Base-by-base conservation (phyloP, 2,113 vertebrate species). In the Echinops telfairi region DNA sequence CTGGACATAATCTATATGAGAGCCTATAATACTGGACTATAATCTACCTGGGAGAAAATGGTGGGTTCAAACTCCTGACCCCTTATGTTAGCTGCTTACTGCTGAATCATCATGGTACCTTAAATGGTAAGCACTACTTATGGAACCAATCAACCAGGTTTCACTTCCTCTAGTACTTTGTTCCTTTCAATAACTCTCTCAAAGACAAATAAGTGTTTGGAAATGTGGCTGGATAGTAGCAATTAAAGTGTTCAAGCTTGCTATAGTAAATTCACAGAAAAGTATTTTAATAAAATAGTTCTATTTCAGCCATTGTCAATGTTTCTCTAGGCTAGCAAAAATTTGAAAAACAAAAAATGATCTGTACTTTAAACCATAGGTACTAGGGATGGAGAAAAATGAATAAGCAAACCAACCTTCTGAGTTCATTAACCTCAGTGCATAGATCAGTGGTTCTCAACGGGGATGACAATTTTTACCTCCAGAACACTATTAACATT, bases 241-340 rank as follows among this genome's bases (percentile, higher is more conserved):
- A 80, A 76, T 91, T 78, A 92, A 89, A 71, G 66, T 16, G 40
- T 62, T 71, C 79, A 64, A 36, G 16, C 19, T 66, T 79, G 86
- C 25, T 73, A 58, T 92, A 91, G 68, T 70, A 70, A 22, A 47
- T 53, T 17, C 60, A 11, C 19, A 83, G 22, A 36, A 6, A 77
- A 86, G 62, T 83, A 43, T 90, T 87, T 58, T 66, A 82, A 80
- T 60, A 29, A 83, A 62, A 62, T 76, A 27, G 62, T 40, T 29
- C 68, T 75, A 31, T 77, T 95, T 62, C 27, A 64, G 29, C 40
- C 15, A 22, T 73, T 86, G 5, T 38, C 15, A 53, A 31, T 31
- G 33, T 66, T 79, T 79, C 36, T 77, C 9, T 71, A 79, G 25
- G 71, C 76, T 33, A 62, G 33, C 4, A 91, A 91, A 83, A 43